Evolutionary conservation across 1,140 invertebrate genomes (phyloP).

Genomic region (Hylaeus volcanicus): DNA sequence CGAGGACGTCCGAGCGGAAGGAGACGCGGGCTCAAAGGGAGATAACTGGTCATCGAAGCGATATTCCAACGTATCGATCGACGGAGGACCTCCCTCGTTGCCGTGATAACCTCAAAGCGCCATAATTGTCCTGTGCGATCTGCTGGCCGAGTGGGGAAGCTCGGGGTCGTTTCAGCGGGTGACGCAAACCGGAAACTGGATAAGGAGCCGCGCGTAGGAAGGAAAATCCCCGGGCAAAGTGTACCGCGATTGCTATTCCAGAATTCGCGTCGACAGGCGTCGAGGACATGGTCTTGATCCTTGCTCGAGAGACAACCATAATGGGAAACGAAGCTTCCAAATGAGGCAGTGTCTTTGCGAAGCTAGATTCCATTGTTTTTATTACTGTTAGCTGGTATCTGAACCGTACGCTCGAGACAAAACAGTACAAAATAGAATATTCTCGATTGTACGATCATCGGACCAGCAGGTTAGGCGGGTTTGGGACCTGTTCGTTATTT

Average conservation of each 20-base stretch:
- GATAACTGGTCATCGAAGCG: slow-evolving; percentile 65
- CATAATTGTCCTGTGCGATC: slow-evolving; percentile 64
- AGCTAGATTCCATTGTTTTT: background rate
- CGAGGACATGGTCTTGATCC: background rate
- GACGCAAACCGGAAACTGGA: slow-evolving; percentile 34
- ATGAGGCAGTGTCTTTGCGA: background rate
- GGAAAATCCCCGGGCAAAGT: background rate
- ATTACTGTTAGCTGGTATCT: background rate
- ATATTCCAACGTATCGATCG: slow-evolving; percentile 68
- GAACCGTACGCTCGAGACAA: too few species aligned
- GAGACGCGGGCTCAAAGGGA: slow-evolving; percentile 56
- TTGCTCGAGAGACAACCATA: background rate
- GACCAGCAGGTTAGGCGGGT: too few species aligned
- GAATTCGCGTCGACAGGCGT: background rate
- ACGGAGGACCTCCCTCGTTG: slow-evolving; percentile 54
- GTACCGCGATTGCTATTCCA: background rate
- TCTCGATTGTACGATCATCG: too few species aligned
- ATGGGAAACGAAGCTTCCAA: background rate
- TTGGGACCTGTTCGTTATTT: too few species aligned
- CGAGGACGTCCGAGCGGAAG: slow-evolving; percentile 48
- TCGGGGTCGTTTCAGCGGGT: slow-evolving; percentile 1
- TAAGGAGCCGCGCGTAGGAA: background rate
- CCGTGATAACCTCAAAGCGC: slow-evolving; percentile 60
- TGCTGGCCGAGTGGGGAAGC: background rate
- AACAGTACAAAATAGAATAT: too few species aligned